These are phyloP conservation scores for Heliopora coerulea DNA, from an alignment of 92 coral and sea anemone species.

Conservation along the genomic window DNA sequence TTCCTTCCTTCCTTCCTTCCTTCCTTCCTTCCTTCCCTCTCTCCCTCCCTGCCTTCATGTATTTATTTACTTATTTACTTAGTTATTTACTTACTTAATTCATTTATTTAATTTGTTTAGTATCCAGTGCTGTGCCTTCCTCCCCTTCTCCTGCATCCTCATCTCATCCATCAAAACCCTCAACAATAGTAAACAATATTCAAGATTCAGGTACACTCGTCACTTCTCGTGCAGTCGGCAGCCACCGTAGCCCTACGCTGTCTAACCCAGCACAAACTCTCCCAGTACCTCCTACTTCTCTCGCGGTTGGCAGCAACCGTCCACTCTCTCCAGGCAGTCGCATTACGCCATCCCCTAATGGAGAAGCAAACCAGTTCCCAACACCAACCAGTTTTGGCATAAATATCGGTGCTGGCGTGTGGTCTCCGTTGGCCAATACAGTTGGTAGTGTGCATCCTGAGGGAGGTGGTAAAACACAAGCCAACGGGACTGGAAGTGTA, in stretches of 20 bases:
- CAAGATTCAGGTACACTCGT: slow-evolving; percentile 34
- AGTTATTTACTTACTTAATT: neutral
- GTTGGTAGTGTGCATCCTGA: slow-evolving; percentile 15
- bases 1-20: no score
- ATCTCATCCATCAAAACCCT: neutral
- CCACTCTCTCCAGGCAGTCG: slow-evolving; percentile 35
- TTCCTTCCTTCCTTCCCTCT: no score
- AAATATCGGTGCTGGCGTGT: slow-evolving; percentile 20
- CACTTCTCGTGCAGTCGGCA: slow-evolving; percentile 34
- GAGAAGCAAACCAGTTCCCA: neutral
- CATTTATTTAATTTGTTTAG: neutral
- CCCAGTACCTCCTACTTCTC: slow-evolving; percentile 28
- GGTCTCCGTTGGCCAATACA: slow-evolving; percentile 26
- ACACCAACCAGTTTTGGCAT: slow-evolving; percentile 21
- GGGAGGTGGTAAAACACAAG: slow-evolving; percentile 25
- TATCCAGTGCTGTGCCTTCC: slow-evolving; percentile 13
- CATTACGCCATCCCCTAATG: slow-evolving; percentile 27
- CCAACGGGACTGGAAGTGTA: slow-evolving; percentile 28
- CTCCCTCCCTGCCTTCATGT: neutral
- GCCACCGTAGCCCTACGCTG: slow-evolving; percentile 37
- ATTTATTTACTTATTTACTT: neutral
- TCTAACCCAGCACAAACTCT: slow-evolving; percentile 9
- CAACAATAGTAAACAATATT: slow-evolving; percentile 7
- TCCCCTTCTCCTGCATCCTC: slow-evolving; percentile 33
- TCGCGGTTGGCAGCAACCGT: slow-evolving; percentile 38